phyloP scores from a whole-genome alignment of 2,888 invertebrate species.

The Merodon equestris region DNA sequence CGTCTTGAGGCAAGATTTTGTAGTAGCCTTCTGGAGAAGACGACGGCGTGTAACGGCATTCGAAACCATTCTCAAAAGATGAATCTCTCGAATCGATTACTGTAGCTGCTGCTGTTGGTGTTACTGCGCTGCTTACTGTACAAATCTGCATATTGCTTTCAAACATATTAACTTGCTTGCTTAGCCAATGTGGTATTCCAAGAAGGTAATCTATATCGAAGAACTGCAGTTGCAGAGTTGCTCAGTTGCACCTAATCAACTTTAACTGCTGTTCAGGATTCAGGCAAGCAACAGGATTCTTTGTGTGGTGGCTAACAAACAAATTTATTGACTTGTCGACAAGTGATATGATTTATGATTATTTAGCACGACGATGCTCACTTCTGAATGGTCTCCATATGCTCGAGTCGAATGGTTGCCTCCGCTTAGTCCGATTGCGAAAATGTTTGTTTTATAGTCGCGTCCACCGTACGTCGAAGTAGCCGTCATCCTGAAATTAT shows the following conservation, averaged over 20 bases:
- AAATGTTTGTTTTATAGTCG: constrained; percentile 34
- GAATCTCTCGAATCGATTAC: constrained; percentile 40
- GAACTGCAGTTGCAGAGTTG: constrained; percentile 28
- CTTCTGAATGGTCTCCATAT: constrained; percentile 14
- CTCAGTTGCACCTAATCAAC: constrained; percentile 47
- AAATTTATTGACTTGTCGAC: constrained; percentile 75
- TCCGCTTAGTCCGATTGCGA: constrained; percentile 43
- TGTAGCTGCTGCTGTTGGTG: too few relatives aligned
- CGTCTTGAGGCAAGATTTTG: constrained; percentile 61
- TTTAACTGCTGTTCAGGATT: constrained; percentile 55
- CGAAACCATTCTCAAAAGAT: constrained; percentile 56
- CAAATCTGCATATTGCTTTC: constrained; percentile 67
- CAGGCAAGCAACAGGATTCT: constrained; percentile 56
- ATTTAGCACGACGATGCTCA: constrained; percentile 74
- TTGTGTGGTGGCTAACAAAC: constrained; percentile 72
- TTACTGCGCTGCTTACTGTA: constrained; percentile 46
- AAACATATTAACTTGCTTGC: constrained; percentile 50
- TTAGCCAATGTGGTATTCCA: constrained; percentile 39
- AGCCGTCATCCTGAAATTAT: constrained; percentile 56
- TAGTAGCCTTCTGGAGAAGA: constrained; percentile 31
- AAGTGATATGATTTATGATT: constrained; percentile 78
- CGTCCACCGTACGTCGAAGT: too few relatives aligned
- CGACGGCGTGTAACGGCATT: constrained; percentile 61
- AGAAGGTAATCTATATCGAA: constrained; percentile 64
- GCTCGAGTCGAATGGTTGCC: constrained; percentile 16